Evolutionary conservation across 2,113 vertebrate species (phyloP), one percentile per base, ranked within the genome.

Genomic region (Gorsachius goisagi): DNA sequence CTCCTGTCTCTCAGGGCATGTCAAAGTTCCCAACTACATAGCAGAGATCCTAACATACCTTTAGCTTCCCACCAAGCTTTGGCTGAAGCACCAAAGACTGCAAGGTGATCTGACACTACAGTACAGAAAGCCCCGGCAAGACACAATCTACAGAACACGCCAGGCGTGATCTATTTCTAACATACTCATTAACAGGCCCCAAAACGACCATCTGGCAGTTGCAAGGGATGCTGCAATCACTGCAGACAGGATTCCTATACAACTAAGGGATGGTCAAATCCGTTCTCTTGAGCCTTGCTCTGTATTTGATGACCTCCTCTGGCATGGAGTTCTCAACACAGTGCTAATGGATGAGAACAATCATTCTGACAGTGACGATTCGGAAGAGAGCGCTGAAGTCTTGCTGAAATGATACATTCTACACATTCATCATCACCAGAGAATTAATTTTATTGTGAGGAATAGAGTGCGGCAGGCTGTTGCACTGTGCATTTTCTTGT

Each of bases 371-470:
- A 95, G 86, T 5, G 11, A 78, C 20, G 88, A 89, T 86, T 93
- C 19, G 21, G 85, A 94, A 73, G n/a, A 94, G 81, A 92, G 66
- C 74, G 90, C 85, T 82, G 20, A 95, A 93, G 56, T 53, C 56
- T 81, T 90, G 56, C 80, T 89, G 89, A 96, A 97, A 93, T 60
- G 80, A 95, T 95, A 94, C 79, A 72, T 71, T 52, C 49, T 78
- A 89, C 52, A 41, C 37, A 86, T 94, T 93, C 53, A 85, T 89
- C 91, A 84, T 52, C 85, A 89, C 35, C 2, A 7, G 90, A 66
- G 95, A 93, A 88, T 63, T 94, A 81, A 75, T 95, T 96, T 95
- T 85, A 76, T 91, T 81, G 67, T 67, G 74, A 93, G 80, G 93
- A 80, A 94, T 5, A 92, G 80, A 72, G 47, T 47, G 71, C 19